Conservation (phyloP, 2,888 invertebrate species). For the Anticlea derivata region DNA sequence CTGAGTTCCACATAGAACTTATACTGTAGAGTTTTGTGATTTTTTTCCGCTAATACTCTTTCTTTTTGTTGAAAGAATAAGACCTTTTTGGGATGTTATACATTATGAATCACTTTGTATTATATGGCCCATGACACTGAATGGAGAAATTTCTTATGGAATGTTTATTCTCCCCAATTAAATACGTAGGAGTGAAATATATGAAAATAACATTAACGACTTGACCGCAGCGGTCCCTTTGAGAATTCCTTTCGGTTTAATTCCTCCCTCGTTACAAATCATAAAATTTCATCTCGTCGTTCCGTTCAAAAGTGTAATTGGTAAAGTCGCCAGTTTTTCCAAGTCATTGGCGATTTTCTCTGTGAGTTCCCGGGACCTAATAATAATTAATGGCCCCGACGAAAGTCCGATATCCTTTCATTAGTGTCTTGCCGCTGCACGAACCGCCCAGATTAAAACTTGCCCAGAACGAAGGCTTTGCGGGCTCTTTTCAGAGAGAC, state of each 20-base stretch:
- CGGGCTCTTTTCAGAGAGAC: conserved; percentile 61
- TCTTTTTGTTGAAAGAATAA: too few relatives aligned
- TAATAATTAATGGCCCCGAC: conserved; percentile 80
- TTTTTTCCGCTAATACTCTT: too few relatives aligned
- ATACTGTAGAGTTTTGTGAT: too few relatives aligned
- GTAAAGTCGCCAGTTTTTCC: conserved; percentile 73
- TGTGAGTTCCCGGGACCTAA: conserved; percentile 72
- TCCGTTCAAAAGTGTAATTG: conserved; percentile 67
- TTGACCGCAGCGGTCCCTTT: conserved; percentile 9
- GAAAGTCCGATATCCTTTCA: conserved; percentile 83
- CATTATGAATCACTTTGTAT: too few relatives aligned
- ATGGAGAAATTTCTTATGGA: not conserved
- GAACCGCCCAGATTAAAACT: conserved; percentile 78
- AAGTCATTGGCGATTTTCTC: conserved; percentile 70
- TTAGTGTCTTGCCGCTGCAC: conserved; percentile 69
- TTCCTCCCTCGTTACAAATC: conserved; percentile 39
- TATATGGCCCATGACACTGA: too few relatives aligned
- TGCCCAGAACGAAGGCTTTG: conserved; percentile 63
- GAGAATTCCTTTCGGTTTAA: conserved; percentile 20
- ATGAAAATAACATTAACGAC: not conserved
- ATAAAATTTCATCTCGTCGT: conserved; percentile 51
- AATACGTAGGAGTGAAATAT: not conserved
- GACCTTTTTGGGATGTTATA: too few relatives aligned
- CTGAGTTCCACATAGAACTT: too few relatives aligned
- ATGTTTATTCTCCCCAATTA: conserved; percentile 9